These are phyloP conservation scores for Lithophane socia DNA, from an alignment of 2,888 invertebrate species.

Conservation along the genomic window DNA sequence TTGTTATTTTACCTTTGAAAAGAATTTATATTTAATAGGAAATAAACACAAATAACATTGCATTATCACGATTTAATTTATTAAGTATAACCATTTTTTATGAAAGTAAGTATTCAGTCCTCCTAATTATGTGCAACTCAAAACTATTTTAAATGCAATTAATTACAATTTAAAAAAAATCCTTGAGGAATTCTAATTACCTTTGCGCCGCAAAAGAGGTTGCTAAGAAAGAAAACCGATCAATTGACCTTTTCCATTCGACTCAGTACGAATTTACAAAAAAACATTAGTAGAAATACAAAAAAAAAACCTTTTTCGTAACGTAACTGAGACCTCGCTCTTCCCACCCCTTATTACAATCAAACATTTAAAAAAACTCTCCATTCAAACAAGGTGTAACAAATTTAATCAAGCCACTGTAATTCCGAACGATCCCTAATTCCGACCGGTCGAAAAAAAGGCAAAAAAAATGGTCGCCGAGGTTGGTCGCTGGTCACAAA, in stretches of 20 bases:
- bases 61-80: background rate
- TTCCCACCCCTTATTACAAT: constrained; percentile 11
- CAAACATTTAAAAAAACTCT: constrained; percentile 30
- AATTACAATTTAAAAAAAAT: too few relatives aligned
- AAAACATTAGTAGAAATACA: constrained; percentile 15
- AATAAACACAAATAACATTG: background rate
- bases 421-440: constrained; percentile 47
- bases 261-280: background rate
- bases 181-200: background rate
- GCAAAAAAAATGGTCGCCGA: constrained; percentile 40
- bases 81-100: background rate
- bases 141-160: background rate
- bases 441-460: constrained; percentile 27
- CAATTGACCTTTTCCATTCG: constrained; percentile 40
- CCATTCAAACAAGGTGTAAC: constrained; percentile 52
- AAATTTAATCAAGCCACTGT: constrained; percentile 45
- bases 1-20: too few relatives aligned
- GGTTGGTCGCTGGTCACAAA: constrained; percentile 55
- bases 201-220: background rate
- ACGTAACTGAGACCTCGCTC: background rate
- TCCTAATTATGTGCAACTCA: background rate
- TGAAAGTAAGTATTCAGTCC: background rate
- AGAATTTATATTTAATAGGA: background rate
- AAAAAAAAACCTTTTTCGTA: constrained; percentile 2
- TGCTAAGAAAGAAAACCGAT: constrained; percentile 18